Conservation (phyloP, 2,113 vertebrate genomes). For the Pipra filicauda region DNA sequence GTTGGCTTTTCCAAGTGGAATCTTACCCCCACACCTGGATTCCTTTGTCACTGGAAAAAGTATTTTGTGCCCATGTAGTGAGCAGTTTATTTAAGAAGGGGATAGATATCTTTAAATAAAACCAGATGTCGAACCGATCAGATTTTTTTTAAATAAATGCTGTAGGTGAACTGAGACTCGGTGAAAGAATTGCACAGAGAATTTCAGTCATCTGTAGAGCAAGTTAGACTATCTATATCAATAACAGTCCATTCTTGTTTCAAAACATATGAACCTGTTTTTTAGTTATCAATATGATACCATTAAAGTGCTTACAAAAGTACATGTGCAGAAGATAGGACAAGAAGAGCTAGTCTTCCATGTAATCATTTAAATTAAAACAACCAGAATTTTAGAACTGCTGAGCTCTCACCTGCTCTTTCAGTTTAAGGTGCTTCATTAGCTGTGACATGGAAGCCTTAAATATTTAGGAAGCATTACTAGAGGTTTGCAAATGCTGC, state of each 20-base stretch:
- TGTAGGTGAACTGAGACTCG: neutral
- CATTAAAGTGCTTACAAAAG: neutral
- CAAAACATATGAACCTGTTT: neutral
- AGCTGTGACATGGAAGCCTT: neutral
- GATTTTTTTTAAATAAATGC: neutral
- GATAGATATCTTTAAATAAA: neutral
- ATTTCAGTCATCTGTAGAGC: neutral
- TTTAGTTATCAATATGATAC: neutral
- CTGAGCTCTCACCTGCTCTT: neutral
- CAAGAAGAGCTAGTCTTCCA: neutral
- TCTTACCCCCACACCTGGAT: neutral
- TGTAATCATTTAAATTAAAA: neutral
- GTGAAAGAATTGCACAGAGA: neutral
- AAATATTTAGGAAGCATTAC: neutral
- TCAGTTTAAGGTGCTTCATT: neutral
- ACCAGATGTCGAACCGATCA: neutral
- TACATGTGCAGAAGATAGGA: neutral
- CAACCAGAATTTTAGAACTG: neutral
- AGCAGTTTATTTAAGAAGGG: neutral
- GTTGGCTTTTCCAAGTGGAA: neutral
- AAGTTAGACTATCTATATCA: neutral
- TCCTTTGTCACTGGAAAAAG: neutral
- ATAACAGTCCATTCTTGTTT: neutral
- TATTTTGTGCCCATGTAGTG: neutral
- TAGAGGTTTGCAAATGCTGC: neutral